Conservation (phyloP, 2,888 invertebrate species). For the Andrena bicolor region DNA sequence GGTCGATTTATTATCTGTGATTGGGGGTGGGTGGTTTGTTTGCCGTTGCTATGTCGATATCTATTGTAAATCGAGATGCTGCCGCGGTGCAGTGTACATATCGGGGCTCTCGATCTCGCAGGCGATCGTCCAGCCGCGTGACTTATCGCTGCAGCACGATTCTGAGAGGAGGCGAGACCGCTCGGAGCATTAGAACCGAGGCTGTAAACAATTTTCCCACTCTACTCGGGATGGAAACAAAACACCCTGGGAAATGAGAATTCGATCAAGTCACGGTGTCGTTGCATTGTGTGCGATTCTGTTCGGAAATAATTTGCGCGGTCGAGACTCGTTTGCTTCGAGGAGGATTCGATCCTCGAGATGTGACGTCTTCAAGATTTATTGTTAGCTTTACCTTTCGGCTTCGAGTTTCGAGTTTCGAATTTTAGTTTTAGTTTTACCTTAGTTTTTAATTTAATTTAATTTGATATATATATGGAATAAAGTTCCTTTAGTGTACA, state of each 20-base stretch:
- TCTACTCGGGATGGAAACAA: neutral
- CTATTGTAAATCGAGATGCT: slow-evolving; percentile 6
- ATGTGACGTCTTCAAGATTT: too few species aligned
- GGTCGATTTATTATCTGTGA: slow-evolving; percentile 19
- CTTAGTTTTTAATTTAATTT: too few species aligned
- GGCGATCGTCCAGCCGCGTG: neutral
- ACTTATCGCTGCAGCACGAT: neutral
- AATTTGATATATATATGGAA: too few species aligned
- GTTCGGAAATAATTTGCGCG: too few species aligned
- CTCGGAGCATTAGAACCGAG: neutral
- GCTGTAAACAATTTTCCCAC: slow-evolving; percentile 11
- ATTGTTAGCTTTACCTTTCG: too few species aligned
- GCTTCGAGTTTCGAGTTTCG: too few species aligned
- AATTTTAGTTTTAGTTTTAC: too few species aligned
- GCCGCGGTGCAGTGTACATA: neutral
- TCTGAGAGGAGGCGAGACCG: neutral
- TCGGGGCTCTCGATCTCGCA: slow-evolving; percentile 4
- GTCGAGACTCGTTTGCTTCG: too few species aligned
- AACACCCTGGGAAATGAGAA: slow-evolving; percentile 4
- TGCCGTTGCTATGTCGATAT: slow-evolving; percentile 8
- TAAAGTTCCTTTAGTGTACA: too few species aligned
- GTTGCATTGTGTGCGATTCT: too few species aligned
- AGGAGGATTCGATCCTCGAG: too few species aligned
- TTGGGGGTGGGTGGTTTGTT: neutral
- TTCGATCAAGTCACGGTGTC: neutral